Conservation (phyloP, 2,888 invertebrate species). For the Sialis lutaria region DNA sequence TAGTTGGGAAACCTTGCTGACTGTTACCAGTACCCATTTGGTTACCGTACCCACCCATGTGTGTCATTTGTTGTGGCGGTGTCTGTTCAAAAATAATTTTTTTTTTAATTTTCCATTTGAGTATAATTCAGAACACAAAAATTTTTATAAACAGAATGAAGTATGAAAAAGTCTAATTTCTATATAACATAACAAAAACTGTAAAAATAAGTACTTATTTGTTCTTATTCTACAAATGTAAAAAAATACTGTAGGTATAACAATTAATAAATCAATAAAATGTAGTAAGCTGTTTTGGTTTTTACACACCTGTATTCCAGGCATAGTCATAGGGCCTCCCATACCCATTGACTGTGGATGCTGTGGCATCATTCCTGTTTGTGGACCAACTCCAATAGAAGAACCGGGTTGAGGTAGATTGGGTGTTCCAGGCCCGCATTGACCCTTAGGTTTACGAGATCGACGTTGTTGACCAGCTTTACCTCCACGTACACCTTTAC, state of each 20-base stretch:
- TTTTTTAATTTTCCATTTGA: constrained; percentile 12
- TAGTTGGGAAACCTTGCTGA: constrained; percentile 11
- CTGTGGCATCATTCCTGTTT: constrained; percentile 16
- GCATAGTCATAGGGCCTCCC: constrained; percentile 17
- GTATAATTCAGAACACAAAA: not conserved
- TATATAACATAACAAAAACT: no score
- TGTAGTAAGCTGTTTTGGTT: no score
- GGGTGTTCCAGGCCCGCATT: constrained; percentile 16
- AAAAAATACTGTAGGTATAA: no score
- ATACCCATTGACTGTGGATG: constrained; percentile 19
- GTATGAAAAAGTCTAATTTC: not conserved
- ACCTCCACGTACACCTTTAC: constrained; percentile 31
- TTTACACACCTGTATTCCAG: constrained; percentile 15
- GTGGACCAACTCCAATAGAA: constrained; percentile 9
- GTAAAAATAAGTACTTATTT: no score
- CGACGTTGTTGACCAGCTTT: constrained; percentile 35
- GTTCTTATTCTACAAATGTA: no score
- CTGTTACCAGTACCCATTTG: constrained; percentile 8
- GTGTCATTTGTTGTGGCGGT: constrained; percentile 9
- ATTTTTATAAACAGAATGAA: not conserved
- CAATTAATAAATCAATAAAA: no score
- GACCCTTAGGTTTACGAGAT: constrained; percentile 27
- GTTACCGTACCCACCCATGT: constrained; percentile 15
- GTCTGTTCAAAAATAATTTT: not conserved
- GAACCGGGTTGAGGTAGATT: constrained; percentile 18